A percentile compares a stretch with the other conserved stretches of the same genome.
These are phyloP conservation scores for Bombus terrestris DNA, from an alignment of 1,140 invertebrate species.

Conservation along the genomic window DNA sequence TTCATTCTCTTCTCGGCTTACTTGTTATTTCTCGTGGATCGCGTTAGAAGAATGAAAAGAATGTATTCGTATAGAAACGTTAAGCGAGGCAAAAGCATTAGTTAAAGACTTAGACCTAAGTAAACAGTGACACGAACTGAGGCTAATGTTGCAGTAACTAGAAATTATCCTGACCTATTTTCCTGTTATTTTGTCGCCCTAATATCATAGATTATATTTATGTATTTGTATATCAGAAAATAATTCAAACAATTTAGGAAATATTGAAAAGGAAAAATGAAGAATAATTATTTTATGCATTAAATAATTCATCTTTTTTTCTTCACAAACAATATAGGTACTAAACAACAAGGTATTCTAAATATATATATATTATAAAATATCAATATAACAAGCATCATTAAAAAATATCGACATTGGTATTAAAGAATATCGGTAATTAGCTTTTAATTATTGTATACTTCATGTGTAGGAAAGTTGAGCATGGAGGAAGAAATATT, in stretches of 20 bases:
- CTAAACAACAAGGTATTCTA: too few relatives aligned
- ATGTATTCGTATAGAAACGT: not conserved
- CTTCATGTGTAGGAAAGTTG: not conserved
- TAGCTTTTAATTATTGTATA: not conserved
- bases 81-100: not conserved
- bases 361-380: not conserved
- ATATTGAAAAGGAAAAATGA: not conserved
- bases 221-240: not conserved
- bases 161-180: not conserved
- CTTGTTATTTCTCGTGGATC: not conserved
- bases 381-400: not conserved
- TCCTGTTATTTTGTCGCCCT: not conserved
- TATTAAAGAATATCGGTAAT: not conserved
- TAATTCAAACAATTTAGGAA: not conserved
- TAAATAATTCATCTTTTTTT: constrained; percentile 8
- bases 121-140: constrained; percentile 57
- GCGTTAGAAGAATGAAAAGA: not conserved
- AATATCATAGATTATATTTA: not conserved
- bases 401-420: not conserved
- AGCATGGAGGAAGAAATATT: not conserved
- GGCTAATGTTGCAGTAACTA: not conserved
- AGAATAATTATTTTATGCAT: not conserved
- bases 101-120: constrained; percentile 44
- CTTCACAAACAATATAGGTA: not conserved
- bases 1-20: constrained; percentile 59